Evolutionary conservation across 2,797 vertebrate genomes (phyloP).

Genomic region (Okamejei kenojei): DNA sequence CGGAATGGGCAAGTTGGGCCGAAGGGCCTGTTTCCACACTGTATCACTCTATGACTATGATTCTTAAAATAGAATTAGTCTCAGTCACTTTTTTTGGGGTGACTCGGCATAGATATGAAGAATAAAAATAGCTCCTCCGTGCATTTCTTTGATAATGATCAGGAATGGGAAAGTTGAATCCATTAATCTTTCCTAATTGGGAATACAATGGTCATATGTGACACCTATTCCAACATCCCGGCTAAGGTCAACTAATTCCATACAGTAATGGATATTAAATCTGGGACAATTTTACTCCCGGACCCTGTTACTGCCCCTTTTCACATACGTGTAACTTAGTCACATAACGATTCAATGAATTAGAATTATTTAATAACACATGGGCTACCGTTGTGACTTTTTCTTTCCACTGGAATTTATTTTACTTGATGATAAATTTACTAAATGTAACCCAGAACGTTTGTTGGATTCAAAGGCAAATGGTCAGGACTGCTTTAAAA

Average conservation of each 20-base stretch:
- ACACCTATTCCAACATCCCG: background rate
- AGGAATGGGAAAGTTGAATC: background rate
- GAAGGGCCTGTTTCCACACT: too few species aligned
- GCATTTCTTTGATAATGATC: background rate
- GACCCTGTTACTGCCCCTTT: background rate
- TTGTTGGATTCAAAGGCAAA: background rate
- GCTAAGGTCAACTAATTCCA: background rate
- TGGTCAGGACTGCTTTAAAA: background rate
- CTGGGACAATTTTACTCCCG: background rate
- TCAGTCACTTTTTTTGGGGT: too few species aligned
- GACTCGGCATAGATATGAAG: too few species aligned
- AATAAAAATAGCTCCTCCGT: too few species aligned
- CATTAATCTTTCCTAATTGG: background rate
- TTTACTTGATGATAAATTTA: background rate
- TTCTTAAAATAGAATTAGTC: too few species aligned
- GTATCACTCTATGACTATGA: too few species aligned
- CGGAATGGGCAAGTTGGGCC: too few species aligned
- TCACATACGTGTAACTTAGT: background rate
- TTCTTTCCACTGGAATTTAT: background rate
- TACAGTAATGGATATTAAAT: background rate
- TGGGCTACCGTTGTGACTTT: background rate
- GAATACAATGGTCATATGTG: too few species aligned
- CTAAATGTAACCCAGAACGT: background rate
- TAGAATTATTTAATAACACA: background rate
- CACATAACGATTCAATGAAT: background rate